Evolutionary conservation across 2,797 vertebrate species (phyloP).

Genomic region (Anguilla anguilla): DNA sequence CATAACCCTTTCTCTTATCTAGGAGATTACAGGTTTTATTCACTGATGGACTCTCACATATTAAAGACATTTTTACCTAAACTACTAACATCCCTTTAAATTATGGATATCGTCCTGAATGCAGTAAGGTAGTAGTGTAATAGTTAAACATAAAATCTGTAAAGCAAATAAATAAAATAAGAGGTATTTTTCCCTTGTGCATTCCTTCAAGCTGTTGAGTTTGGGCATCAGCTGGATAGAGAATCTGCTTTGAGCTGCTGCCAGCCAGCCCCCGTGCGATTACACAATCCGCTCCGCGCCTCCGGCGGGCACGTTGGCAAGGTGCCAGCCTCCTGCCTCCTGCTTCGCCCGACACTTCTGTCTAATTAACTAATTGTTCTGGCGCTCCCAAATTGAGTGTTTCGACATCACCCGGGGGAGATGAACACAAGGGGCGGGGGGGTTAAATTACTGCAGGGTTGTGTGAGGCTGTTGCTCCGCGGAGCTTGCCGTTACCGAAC

Average conservation of each 20-base stretch:
- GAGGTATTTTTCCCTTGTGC: slow-evolving; percentile 45
- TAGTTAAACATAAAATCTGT: not conserved
- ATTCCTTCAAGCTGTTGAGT: slow-evolving; percentile 80
- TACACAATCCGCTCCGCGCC: slow-evolving; percentile 74
- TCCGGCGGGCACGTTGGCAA: slow-evolving; percentile 82
- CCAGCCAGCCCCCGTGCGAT: slow-evolving; percentile 64
- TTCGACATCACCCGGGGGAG: slow-evolving; percentile 85
- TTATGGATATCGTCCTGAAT: not conserved
- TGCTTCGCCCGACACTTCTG: slow-evolving; percentile 83
- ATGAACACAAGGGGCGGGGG: slow-evolving; percentile 77
- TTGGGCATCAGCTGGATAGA: slow-evolving; percentile 83
- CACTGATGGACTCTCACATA: not conserved
- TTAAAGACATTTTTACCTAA: too few relatives aligned
- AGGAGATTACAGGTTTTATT: not conserved
- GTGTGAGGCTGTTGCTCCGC: not conserved
- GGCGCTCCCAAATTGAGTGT: slow-evolving; percentile 86
- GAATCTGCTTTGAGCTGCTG: slow-evolving; percentile 79
- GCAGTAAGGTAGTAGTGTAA: too few relatives aligned
- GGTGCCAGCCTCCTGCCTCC: slow-evolving; percentile 83
- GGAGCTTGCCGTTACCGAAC: not conserved
- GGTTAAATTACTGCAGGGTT: slow-evolving; percentile 66
- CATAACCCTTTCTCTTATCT: not conserved
- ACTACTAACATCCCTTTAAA: not conserved
- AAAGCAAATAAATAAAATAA: not conserved
- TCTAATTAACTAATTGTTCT: slow-evolving; percentile 91